Percentiles rank a stretch among this genome's conserved stretches.
Evolutionary conservation across 2,797 vertebrate species (phyloP).

Genomic region (Anguilla obscura): DNA sequence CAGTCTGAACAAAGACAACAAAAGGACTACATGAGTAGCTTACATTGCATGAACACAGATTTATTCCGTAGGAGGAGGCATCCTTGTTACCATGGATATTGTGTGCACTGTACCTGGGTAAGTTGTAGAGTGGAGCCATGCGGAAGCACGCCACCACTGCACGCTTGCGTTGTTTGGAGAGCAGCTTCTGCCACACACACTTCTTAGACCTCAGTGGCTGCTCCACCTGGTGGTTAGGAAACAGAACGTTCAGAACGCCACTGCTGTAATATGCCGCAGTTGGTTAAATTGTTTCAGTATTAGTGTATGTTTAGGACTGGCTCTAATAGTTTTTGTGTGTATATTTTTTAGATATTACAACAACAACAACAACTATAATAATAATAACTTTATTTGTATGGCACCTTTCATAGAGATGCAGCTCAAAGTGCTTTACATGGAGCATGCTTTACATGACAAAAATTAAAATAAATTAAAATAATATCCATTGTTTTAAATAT

Average conservation of each 20-base stretch:
- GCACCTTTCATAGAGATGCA: too few species aligned
- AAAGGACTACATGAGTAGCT: background rate
- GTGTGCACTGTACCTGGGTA: conserved; percentile 81
- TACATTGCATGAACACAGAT: background rate
- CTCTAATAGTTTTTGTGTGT: background rate
- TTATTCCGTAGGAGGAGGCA: background rate
- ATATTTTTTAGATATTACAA: background rate
- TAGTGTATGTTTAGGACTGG: background rate
- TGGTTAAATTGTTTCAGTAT: background rate
- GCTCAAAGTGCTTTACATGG: too few species aligned
- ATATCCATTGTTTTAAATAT: too few species aligned
- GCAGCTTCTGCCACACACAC: conserved; percentile 96
- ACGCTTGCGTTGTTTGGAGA: conserved; percentile 96
- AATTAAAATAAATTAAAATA: too few species aligned
- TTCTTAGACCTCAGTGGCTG: conserved; percentile 97
- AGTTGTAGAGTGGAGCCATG: conserved; percentile 97
- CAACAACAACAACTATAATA: too few species aligned
- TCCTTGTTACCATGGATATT: background rate
- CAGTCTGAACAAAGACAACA: background rate
- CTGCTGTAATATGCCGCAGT: background rate
- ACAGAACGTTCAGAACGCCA: conserved; percentile 11
- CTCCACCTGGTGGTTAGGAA: conserved; percentile 79
- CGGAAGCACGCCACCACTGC: conserved; percentile 98
- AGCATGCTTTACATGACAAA: too few species aligned
- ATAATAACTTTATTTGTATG: too few species aligned